Base-by-base conservation (phyloP, 2,888 invertebrate genomes). In the Cryptocheilus praepositus region DNA sequence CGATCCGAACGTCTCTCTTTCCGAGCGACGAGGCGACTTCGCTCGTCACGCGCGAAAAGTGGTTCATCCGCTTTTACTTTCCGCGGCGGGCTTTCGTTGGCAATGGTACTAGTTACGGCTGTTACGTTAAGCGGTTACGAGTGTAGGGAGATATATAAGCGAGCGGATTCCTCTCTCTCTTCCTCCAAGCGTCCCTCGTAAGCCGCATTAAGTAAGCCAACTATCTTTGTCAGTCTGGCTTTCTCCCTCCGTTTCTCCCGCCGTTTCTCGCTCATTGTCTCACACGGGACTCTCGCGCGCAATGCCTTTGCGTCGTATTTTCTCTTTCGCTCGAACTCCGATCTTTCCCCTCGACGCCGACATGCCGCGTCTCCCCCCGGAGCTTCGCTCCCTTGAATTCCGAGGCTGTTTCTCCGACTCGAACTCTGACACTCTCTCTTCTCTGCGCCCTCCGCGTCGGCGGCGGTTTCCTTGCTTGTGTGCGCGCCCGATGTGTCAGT, bases 91-190 rank as follows among this genome's bases (percentile, higher is more conserved):
- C 86, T 86, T 85, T 86, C 87, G 79, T 86, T 88, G 86, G 88
- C 87, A 87, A 87, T 88, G 87, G 84, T 85, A 87, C 86, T 86
- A 85, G 86, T 87, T 87, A 87, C 86, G 85, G 81, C 80, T 77
- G 83, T 88, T 87, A 86, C 85, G 86, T 85, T 77, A 71, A 70
- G 67, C 81, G 81, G 77, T 84, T 85, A 84, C 82, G 81, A 71
- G 80, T 36, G 36, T 36, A 67, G 60, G 56, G 63, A 70, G 64
- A 55, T 62, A 68, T 51, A 63, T 52, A 79, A 70, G 70, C 71
- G 75, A 73, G 67, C 72, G 66, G 56, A 43, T 53, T 45, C 43
- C 57, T 54, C 45, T 60, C 68, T 64, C 68, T 11, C 36, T 36
- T 36, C 36, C 7, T 36, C 36, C 7, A 1, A 11, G 11, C 36